phyloP scores from a whole-genome alignment of 2,113 vertebrate genomes.

The Gymnorhina tibicen region DNA sequence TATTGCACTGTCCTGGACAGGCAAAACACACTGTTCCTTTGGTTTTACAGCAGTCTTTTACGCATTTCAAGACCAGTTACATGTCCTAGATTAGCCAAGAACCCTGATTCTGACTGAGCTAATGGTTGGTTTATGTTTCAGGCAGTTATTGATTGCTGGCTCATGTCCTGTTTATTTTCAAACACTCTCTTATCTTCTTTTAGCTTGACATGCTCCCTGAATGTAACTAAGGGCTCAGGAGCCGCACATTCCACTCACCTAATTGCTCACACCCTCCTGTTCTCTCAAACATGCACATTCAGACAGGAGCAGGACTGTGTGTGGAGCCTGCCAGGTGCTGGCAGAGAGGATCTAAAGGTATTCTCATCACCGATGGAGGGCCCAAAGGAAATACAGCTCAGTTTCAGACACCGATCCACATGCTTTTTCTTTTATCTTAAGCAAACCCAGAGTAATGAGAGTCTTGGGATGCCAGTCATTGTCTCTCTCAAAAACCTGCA shows the following conservation, averaged over 20 bases:
- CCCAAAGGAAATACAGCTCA: neutral
- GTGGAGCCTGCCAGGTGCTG: neutral
- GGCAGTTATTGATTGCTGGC: slow-evolving; percentile 15
- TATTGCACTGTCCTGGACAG: neutral
- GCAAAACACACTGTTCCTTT: neutral
- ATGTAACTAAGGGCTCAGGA: neutral
- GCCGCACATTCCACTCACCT: neutral
- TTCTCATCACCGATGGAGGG: accelerated
- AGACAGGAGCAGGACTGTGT: neutral
- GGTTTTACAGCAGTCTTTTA: neutral
- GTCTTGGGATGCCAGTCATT: neutral
- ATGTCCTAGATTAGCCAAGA: neutral
- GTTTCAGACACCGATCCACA: neutral
- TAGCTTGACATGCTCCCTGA: neutral
- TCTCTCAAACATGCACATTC: accelerated
- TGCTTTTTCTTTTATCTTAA: neutral
- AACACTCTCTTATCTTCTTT: neutral
- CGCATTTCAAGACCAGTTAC: neutral
- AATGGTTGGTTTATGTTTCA: neutral
- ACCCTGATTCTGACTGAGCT: neutral
- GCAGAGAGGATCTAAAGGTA: neutral
- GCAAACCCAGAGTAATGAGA: neutral
- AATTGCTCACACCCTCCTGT: neutral
- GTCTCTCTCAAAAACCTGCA: neutral
- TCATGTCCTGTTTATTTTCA: neutral